phyloP scores from a whole-genome alignment of 2,888 invertebrate genomes.

The Cosmopolites sordidus region DNA sequence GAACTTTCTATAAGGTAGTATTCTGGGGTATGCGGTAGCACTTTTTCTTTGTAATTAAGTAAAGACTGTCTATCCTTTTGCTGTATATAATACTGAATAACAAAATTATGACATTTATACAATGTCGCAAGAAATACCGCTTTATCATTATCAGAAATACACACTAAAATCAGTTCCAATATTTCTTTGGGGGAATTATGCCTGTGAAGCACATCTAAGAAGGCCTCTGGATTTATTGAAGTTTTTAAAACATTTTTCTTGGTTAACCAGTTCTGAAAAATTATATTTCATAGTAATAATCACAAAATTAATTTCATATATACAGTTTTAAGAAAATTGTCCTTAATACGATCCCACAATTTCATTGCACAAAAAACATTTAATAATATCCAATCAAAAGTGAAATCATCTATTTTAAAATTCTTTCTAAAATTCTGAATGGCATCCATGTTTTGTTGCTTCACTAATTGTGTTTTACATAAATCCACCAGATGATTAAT shows the following conservation, averaged over 20 bases:
- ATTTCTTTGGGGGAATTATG: conserved; percentile 47
- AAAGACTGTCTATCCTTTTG: conserved; percentile 61
- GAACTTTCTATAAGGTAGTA: conserved; percentile 70
- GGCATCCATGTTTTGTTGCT: conserved; percentile 31
- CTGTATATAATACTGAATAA: conserved; percentile 58
- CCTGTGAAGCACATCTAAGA: conserved; percentile 39
- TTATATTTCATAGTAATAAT: conserved; percentile 7
- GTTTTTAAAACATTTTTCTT: conserved; percentile 42
- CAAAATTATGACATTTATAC: conserved; percentile 61
- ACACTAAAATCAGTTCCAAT: conserved; percentile 42
- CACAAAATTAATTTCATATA: conserved; percentile 7
- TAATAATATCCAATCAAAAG: conserved; percentile 43
- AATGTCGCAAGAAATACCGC: conserved; percentile 59
- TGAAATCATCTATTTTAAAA: conserved; percentile 41
- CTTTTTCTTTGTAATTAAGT: conserved; percentile 58
- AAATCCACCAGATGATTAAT: conserved; percentile 39
- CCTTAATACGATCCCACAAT: conserved; percentile 39
- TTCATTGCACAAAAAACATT: conserved; percentile 39
- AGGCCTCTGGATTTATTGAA: conserved; percentile 37
- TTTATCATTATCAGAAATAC: conserved; percentile 49
- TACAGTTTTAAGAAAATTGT: conserved; percentile 40
- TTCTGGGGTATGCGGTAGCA: conserved; percentile 64
- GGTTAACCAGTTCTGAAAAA: conserved; percentile 54
- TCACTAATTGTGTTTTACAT: conserved; percentile 35
- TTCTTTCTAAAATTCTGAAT: conserved; percentile 38